A percentile compares a stretch with the other conserved stretches of the same genome.
phyloP scores from a whole-genome alignment of 2,113 vertebrate species.

The Poecile atricapillus region DNA sequence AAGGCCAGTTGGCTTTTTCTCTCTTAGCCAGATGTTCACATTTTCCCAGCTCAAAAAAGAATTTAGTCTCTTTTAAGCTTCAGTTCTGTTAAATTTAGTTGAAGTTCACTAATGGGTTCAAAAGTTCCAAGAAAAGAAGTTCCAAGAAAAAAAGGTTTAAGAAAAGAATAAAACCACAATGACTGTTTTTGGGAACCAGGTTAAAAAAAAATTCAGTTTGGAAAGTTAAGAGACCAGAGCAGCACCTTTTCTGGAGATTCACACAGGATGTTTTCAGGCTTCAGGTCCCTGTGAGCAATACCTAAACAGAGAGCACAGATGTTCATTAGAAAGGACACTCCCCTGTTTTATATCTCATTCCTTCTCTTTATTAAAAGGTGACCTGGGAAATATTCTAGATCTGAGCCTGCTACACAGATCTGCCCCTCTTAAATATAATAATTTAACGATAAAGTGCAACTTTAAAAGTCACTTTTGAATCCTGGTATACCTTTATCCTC shows the following conservation, averaged over 20 bases:
- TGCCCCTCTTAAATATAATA: background rate
- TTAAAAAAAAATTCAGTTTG: background rate
- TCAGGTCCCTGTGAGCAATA: constrained; percentile 94
- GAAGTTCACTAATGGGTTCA: background rate
- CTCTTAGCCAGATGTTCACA: background rate
- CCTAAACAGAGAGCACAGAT: constrained; percentile 68
- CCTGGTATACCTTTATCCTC: background rate
- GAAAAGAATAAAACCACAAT: background rate
- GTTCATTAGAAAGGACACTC: background rate
- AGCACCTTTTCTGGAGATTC: constrained; percentile 89
- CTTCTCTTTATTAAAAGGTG: background rate
- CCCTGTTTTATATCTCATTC: background rate
- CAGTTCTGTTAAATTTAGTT: background rate
- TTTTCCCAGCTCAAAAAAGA: background rate
- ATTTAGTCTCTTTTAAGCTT: background rate
- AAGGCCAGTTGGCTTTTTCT: background rate
- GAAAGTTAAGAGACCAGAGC: background rate
- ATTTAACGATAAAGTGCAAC: background rate
- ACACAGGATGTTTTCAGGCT: constrained; percentile 95
- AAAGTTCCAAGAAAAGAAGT: background rate
- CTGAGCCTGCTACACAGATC: background rate
- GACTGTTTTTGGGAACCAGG: background rate
- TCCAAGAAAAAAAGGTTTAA: background rate
- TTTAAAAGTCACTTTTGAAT: background rate
- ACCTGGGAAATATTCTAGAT: background rate